Percentiles rank a stretch among this genome's conserved stretches.
phyloP scores from a whole-genome alignment of 2,113 vertebrate genomes.

The Probosciger aterrimus region DNA sequence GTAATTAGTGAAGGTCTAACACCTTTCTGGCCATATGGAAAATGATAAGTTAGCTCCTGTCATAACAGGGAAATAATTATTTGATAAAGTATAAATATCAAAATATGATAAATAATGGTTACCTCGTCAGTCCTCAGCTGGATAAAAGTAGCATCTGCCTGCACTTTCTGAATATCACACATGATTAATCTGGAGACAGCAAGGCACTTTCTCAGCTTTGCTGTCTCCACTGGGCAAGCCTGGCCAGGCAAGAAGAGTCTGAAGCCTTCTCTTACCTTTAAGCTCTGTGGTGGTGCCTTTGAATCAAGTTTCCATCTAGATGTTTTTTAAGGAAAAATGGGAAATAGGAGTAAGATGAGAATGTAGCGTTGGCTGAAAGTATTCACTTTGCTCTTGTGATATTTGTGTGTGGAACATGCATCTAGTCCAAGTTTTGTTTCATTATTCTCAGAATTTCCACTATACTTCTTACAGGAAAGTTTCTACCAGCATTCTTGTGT shows the following conservation, averaged over 20 bases:
- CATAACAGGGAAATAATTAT: slow-evolving; percentile 23
- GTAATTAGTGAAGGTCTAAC: slow-evolving; percentile 23
- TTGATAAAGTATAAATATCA: slow-evolving; percentile 14
- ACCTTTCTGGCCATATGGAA: slow-evolving; percentile 44
- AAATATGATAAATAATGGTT: slow-evolving; percentile 47
- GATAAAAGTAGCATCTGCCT: slow-evolving; percentile 39
- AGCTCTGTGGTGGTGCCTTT: neutral
- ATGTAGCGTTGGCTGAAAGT: neutral
- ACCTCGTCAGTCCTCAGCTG: slow-evolving; percentile 12
- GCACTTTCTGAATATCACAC: neutral
- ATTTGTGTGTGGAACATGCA: neutral
- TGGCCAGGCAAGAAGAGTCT: neutral
- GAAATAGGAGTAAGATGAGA: neutral
- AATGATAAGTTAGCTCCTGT: slow-evolving; percentile 49
- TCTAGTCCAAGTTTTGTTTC: neutral
- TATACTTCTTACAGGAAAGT: fast-evolving
- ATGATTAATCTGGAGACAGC: neutral
- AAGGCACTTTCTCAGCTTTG: neutral
- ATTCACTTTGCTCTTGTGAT: neutral
- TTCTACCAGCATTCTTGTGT: neutral
- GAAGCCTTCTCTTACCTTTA: neutral
- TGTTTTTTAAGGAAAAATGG: neutral
- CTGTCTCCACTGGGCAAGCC: neutral
- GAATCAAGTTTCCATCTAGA: neutral
- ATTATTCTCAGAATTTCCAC: neutral